Evolutionary conservation across 2,113 vertebrate species (phyloP).

Genomic region (Archilochus colubris): DNA sequence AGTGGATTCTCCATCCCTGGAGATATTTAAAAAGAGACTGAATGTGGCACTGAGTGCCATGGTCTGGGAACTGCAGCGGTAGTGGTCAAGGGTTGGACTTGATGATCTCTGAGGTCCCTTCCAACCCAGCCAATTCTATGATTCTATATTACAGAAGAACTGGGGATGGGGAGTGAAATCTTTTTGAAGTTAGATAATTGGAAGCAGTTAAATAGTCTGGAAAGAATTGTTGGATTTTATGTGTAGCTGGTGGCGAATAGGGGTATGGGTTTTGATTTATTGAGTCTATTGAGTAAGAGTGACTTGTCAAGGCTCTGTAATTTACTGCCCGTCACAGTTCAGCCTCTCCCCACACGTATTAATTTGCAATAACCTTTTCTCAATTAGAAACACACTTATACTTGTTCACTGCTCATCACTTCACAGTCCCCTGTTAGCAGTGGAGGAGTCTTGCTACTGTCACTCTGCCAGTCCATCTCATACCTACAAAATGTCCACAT

Average conservation of each 20-base stretch:
- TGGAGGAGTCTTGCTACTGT: not conserved
- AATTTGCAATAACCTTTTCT: slow-evolving; percentile 7
- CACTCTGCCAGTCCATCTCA: not conserved
- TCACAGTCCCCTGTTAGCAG: not conserved
- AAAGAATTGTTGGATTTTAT: not conserved
- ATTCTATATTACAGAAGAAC: not conserved
- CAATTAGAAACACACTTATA: not conserved
- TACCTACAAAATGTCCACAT: not conserved
- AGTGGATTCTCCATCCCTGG: too few species aligned
- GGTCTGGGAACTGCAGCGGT: too few species aligned
- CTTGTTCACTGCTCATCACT: not conserved
- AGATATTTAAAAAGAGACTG: too few species aligned
- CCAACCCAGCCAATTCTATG: too few species aligned
- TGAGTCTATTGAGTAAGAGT: not conserved
- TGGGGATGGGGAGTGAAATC: not conserved
- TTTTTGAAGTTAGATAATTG: not conserved
- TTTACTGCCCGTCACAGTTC: not conserved
- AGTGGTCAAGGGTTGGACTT: too few species aligned
- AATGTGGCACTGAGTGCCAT: too few species aligned
- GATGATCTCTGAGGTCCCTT: too few species aligned
- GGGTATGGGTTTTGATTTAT: not conserved
- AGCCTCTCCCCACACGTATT: not conserved
- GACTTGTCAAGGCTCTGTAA: not conserved
- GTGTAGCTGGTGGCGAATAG: not conserved
- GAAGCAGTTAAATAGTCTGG: not conserved